A percentile compares a stretch with the other conserved stretches of the same genome.
Evolutionary conservation across 2,113 vertebrate species (phyloP).

Genomic region (Xiphorhynchus elegans): DNA sequence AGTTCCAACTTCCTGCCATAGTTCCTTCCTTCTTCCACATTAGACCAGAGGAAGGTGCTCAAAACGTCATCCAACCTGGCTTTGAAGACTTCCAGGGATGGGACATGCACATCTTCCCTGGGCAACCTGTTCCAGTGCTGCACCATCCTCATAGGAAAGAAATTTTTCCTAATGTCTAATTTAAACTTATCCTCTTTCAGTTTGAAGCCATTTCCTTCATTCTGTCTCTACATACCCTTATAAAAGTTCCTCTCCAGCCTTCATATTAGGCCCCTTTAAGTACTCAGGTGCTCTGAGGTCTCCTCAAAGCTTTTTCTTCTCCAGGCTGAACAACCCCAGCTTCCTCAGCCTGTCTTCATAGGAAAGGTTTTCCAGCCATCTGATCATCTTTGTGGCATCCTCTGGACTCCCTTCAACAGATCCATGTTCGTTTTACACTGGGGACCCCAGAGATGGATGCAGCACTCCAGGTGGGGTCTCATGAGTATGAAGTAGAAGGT

Average conservation of each 20-base stretch:
- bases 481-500: neutral
- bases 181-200: neutral
- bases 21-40: neutral
- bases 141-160: neutral
- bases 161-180: neutral
- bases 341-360: neutral
- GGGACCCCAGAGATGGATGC: neutral
- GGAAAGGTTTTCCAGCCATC: neutral
- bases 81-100: neutral
- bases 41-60: rapidly evolving
- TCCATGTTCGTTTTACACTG: too few species aligned
- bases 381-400: neutral
- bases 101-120: too few species aligned
- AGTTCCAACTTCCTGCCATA: neutral
- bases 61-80: neutral
- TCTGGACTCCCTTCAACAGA: neutral
- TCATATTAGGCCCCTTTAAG: rapidly evolving
- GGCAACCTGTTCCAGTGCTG: neutral
- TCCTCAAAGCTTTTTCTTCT: neutral
- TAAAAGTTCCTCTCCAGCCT: neutral
- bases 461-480: neutral
- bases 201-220: neutral
- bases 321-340: neutral
- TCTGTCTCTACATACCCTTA: neutral
- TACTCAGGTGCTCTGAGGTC: neutral